Percentiles rank a stretch among this genome's conserved stretches.
These are phyloP conservation scores for Aramus guarauna DNA, from an alignment of 2,113 vertebrate genomes.

Conservation along the genomic window DNA sequence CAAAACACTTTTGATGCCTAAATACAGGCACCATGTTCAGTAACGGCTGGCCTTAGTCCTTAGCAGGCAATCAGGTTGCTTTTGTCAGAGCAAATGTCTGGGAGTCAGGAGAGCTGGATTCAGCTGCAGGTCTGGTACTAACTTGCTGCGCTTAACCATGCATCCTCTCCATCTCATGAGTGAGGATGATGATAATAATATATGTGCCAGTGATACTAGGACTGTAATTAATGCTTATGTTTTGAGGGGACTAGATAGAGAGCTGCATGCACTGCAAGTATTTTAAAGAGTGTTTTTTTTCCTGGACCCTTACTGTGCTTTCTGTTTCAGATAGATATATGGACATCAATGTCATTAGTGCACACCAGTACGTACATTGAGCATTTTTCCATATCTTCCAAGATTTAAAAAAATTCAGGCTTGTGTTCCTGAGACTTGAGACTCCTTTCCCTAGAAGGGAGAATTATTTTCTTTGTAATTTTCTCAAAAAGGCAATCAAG, in stretches of 20 bases:
- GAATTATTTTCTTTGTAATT: constrained; percentile 20
- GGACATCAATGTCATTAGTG: not conserved
- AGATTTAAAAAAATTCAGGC: not conserved
- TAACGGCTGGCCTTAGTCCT: not conserved
- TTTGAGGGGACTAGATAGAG: not conserved
- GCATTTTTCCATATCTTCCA: not conserved
- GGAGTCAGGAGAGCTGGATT: not conserved
- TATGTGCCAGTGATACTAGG: not conserved
- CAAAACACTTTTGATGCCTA: not conserved
- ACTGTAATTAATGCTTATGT: not conserved
- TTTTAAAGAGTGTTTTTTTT: not conserved
- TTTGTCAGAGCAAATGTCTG: not conserved
- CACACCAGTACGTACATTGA: not conserved
- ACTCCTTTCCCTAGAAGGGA: not conserved
- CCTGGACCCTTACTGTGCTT: not conserved
- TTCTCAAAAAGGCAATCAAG: not conserved
- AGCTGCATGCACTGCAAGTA: not conserved
- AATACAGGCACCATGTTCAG: not conserved
- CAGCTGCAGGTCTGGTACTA: not conserved
- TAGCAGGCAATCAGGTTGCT: not conserved
- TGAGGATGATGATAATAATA: not conserved
- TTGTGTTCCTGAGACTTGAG: not conserved
- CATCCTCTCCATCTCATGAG: not conserved
- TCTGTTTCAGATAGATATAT: not conserved
- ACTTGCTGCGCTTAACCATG: not conserved